These are phyloP conservation scores for Sebastes reedi DNA, from an alignment of 2,797 vertebrate species.

Conservation along the genomic window DNA sequence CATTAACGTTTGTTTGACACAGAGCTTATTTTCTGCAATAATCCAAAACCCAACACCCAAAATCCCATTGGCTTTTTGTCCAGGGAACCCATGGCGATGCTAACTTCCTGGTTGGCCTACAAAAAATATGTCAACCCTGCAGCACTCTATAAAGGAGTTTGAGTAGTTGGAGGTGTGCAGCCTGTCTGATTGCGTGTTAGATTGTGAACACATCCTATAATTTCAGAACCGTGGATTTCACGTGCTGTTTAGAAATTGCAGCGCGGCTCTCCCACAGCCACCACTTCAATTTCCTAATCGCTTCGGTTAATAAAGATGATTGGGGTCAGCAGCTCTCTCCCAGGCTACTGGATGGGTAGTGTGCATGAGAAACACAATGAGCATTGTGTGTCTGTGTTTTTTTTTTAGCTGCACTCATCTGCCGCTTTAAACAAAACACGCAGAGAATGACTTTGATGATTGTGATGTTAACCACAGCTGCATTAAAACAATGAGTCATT, in stretches of 20 bases:
- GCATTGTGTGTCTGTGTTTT: neutral
- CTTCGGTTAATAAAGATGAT: slow-evolving; percentile 58
- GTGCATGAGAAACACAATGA: slow-evolving; percentile 5
- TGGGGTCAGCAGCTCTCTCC: slow-evolving; percentile 49
- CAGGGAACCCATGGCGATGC: no score
- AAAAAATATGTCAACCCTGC: no score
- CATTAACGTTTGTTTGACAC: no score
- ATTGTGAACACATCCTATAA: neutral
- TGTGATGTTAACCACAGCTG: slow-evolving; percentile 70
- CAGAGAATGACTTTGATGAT: slow-evolving; percentile 58
- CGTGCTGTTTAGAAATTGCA: slow-evolving; percentile 14
- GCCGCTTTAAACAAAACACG: slow-evolving; percentile 37
- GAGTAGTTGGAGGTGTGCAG: neutral
- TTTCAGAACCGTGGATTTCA: slow-evolving; percentile 6
- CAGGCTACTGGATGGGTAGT: neutral
- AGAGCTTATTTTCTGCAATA: no score
- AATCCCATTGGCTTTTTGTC: no score
- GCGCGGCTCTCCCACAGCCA: neutral
- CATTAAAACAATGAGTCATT: slow-evolving; percentile 79
- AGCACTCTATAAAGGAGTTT: no score
- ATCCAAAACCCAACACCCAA: no score
- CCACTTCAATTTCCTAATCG: slow-evolving; percentile 42
- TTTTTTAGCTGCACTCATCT: slow-evolving; percentile 14
- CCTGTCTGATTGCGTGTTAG: neutral
- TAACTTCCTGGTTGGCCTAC: no score